These are phyloP conservation scores for Carassius auratus DNA, from an alignment of 2,113 vertebrate species.

Conservation along the genomic window DNA sequence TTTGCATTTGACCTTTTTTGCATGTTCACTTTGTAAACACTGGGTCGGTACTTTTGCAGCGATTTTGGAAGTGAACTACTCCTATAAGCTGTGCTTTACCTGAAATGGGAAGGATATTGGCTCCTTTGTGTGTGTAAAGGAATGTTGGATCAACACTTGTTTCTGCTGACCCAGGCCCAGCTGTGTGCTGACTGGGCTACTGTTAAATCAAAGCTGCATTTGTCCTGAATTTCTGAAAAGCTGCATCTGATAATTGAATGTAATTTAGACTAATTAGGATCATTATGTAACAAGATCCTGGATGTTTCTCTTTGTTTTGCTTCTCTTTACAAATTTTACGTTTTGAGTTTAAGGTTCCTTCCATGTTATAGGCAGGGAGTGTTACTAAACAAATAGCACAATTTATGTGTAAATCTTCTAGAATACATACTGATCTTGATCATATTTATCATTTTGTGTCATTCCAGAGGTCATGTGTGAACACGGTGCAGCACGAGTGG, in stretches of 20 bases:
- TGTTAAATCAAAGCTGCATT: background rate
- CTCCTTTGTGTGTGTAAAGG: constrained; percentile 38
- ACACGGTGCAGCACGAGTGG: constrained; percentile 96
- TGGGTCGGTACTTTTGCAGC: too few species aligned
- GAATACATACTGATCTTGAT: background rate
- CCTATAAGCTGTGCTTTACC: constrained; percentile 28
- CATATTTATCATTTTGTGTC: constrained; percentile 36
- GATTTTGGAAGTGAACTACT: background rate
- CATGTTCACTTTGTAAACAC: too few species aligned
- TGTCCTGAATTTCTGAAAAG: background rate
- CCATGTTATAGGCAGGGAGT: background rate
- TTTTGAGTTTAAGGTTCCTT: background rate
- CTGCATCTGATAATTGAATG: background rate
- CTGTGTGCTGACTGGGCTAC: constrained; percentile 20
- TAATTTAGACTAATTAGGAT: constrained; percentile 10
- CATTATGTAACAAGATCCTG: background rate
- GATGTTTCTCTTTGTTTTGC: background rate
- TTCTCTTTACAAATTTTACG: background rate
- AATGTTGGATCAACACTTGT: constrained; percentile 33
- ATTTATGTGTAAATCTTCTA: background rate
- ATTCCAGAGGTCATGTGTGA: constrained; percentile 85
- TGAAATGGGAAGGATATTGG: constrained; percentile 13
- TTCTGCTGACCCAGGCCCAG: constrained; percentile 3
- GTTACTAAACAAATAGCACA: background rate
- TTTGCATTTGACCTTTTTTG: too few species aligned